Percentiles rank a stretch among this genome's conserved stretches.
Evolutionary conservation across 2,113 vertebrate genomes (phyloP).

Genomic region (Macrotus californicus): DNA sequence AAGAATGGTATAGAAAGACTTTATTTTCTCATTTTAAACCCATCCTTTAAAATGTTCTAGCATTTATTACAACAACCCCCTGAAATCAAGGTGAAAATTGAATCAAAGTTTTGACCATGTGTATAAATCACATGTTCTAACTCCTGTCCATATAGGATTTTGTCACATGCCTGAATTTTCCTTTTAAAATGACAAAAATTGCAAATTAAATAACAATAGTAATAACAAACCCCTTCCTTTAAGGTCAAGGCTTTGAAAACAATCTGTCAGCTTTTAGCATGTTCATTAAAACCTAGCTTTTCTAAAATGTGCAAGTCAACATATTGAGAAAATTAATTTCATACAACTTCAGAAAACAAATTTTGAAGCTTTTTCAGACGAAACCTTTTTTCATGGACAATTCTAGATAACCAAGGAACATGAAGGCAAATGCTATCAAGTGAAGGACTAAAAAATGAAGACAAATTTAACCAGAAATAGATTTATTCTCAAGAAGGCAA

Average conservation of each 20-base stretch:
- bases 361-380: not conserved
- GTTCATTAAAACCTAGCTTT: not conserved
- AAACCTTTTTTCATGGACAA: not conserved
- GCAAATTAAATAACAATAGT: not conserved
- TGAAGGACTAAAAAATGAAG: not conserved
- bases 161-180: not conserved
- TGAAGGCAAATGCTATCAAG: not conserved
- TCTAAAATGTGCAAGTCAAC: not conserved
- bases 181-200: slow-evolving; percentile 17
- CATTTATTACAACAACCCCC: not conserved
- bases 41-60: not conserved
- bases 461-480: not conserved
- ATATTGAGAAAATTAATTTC: not conserved
- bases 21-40: slow-evolving; percentile 24
- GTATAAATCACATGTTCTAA: not conserved
- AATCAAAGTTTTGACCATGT: not conserved
- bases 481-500: not conserved
- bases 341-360: not conserved
- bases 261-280: not conserved
- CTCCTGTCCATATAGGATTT: not conserved
- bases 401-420: not conserved
- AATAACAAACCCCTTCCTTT: not conserved
- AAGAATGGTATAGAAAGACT: not conserved
- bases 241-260: not conserved
- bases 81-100: not conserved